Percentiles rank a stretch among this genome's conserved stretches.
Conservation (phyloP, 2,797 vertebrate species). For the Tinamus major region DNA sequence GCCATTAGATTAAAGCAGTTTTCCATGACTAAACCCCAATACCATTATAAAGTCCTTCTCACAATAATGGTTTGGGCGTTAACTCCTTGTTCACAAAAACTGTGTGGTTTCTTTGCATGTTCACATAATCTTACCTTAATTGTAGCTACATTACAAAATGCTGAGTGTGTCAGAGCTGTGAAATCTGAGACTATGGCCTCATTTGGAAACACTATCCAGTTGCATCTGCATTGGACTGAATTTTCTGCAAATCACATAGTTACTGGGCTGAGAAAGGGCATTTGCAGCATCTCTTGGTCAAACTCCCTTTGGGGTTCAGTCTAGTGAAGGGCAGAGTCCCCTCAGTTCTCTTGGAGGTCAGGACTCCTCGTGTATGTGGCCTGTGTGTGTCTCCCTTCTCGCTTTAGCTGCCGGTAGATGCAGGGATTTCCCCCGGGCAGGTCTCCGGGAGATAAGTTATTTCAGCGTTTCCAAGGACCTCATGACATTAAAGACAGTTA, state of each 20-base stretch:
- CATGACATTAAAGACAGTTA: neutral
- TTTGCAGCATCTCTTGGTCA: neutral
- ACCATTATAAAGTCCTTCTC: slow-evolving; percentile 21
- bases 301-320: neutral
- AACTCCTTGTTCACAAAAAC: slow-evolving; percentile 2
- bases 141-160: slow-evolving; percentile 20
- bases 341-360: neutral
- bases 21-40: neutral
- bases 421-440: neutral
- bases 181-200: neutral
- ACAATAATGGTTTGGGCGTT: neutral
- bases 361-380: neutral
- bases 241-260: neutral
- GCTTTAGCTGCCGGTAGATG: neutral
- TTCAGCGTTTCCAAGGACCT: neutral
- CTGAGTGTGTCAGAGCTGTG: neutral
- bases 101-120: slow-evolving; percentile 28
- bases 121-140: slow-evolving; percentile 24
- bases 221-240: neutral
- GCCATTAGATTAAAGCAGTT: neutral
- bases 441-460: neutral
- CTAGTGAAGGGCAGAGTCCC: neutral
- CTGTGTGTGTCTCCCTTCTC: neutral
- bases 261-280: neutral
- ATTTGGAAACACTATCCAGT: neutral